These are phyloP conservation scores for Caenorhabditis brenneri DNA, from an alignment of 1,140 invertebrate genomes.

Conservation along the genomic window DNA sequence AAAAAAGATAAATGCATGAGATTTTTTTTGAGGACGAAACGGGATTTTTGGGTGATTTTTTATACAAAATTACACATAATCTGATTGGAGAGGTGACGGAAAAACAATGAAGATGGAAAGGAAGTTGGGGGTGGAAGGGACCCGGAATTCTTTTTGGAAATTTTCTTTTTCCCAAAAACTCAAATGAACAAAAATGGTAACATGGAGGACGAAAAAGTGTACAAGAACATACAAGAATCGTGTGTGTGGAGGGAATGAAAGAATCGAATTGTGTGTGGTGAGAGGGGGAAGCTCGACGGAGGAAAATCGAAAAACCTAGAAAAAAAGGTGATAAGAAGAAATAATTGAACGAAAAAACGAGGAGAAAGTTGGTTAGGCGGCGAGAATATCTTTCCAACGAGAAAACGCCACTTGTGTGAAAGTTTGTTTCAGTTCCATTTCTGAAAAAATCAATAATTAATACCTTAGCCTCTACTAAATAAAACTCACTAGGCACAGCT, in stretches of 20 bases:
- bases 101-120: too few relatives aligned
- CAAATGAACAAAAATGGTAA: neutral
- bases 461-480: too few relatives aligned
- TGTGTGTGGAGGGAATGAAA: neutral
- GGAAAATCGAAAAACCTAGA: slow-evolving; percentile 11
- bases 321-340: slow-evolving; percentile 3
- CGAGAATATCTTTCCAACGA: slow-evolving; percentile 11
- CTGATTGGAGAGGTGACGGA: too few relatives aligned
- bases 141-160: too few relatives aligned
- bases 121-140: too few relatives aligned
- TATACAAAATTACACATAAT: too few relatives aligned
- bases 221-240: neutral
- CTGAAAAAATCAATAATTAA: neutral
- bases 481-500: slow-evolving; percentile 28
- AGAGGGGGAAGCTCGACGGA: neutral
- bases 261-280: neutral
- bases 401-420: neutral
- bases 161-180: too few relatives aligned
- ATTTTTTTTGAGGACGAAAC: too few relatives aligned
- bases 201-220: neutral
- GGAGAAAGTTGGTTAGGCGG: neutral
- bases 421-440: slow-evolving; percentile 6
- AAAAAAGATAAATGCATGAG: neutral
- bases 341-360: too few relatives aligned
- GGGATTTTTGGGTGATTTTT: too few relatives aligned